phyloP scores from a whole-genome alignment of 1,140 invertebrate genomes.

The Halesus radiatus region DNA sequence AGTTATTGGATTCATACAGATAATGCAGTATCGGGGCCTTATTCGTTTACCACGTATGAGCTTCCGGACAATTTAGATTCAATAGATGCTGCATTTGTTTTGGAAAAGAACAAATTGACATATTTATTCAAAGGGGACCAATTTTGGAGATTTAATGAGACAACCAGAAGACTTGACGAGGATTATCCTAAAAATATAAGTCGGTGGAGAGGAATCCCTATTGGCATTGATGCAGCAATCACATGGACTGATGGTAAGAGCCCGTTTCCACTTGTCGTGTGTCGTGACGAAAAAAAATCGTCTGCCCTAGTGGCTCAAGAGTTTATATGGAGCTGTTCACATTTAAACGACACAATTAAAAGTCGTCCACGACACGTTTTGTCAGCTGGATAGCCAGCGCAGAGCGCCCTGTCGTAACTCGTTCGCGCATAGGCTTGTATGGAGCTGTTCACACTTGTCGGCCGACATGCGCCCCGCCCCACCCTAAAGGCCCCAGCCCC shows the following conservation, averaged over 20 bases:
- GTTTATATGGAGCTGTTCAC: too few relatives aligned
- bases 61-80: slow-evolving; percentile 75
- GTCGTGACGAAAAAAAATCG: too few relatives aligned
- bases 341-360: too few relatives aligned
- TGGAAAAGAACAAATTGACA: slow-evolving; percentile 72
- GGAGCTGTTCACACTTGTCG: too few relatives aligned
- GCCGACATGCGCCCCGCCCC: too few relatives aligned
- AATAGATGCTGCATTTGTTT: slow-evolving; percentile 80
- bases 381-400: too few relatives aligned
- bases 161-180: slow-evolving; percentile 70
- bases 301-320: too few relatives aligned
- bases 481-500: too few relatives aligned
- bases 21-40: slow-evolving; percentile 71
- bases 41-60: slow-evolving; percentile 73
- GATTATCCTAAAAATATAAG: slow-evolving; percentile 78
- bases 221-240: slow-evolving; percentile 75
- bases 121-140: slow-evolving; percentile 74
- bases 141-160: slow-evolving; percentile 81
- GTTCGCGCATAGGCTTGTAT: too few relatives aligned
- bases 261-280: too few relatives aligned
- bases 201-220: slow-evolving; percentile 77
- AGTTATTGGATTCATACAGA: slow-evolving; percentile 80
- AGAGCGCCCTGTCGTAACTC: too few relatives aligned
- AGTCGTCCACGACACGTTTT: too few relatives aligned
- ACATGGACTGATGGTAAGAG: slow-evolving; percentile 73